Evolutionary conservation across 2,113 vertebrate genomes (phyloP).

Genomic region (Stigmatopora argus): DNA sequence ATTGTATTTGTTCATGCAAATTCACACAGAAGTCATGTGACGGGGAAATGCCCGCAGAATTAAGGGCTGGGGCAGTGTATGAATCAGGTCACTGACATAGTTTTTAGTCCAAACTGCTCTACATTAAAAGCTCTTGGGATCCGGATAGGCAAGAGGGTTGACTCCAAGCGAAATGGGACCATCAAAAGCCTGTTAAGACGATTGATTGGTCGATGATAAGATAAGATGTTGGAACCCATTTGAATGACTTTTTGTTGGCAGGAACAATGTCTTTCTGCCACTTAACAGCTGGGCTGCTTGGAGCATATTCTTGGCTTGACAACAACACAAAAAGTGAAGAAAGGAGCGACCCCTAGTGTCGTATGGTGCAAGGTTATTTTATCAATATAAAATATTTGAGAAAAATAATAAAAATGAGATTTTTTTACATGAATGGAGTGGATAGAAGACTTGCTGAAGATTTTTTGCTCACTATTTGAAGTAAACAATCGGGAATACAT

Average conservation of each 20-base stretch:
- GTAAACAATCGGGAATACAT: too few relatives aligned
- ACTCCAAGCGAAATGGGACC: conserved; percentile 3
- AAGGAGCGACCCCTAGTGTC: conserved; percentile 46
- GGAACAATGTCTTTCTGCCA: conserved; percentile 2
- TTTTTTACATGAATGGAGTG: too few relatives aligned
- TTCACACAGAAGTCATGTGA: conserved; percentile 30
- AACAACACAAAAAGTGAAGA: not conserved
- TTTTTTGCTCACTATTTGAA: too few relatives aligned
- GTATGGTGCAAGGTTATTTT: conserved; percentile 7
- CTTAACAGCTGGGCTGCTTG: not conserved
- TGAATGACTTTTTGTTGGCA: conserved; percentile 5
- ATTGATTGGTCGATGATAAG: conserved; percentile 8
- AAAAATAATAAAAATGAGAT: too few relatives aligned
- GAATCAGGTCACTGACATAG: conserved; percentile 64
- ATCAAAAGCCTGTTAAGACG: not conserved
- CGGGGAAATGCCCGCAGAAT: conserved; percentile 50
- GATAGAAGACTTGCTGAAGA: too few relatives aligned
- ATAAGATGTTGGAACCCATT: conserved; percentile 3
- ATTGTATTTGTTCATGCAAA: not conserved
- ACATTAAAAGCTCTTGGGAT: conserved; percentile 48
- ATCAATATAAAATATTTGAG: not conserved
- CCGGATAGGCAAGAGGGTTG: conserved; percentile 18
- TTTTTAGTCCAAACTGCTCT: conserved; percentile 49
- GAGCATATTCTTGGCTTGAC: not conserved
- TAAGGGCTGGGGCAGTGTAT: conserved; percentile 16